Evolutionary conservation across 2,113 vertebrate species (phyloP).

Genomic region (Fukomys damarensis): DNA sequence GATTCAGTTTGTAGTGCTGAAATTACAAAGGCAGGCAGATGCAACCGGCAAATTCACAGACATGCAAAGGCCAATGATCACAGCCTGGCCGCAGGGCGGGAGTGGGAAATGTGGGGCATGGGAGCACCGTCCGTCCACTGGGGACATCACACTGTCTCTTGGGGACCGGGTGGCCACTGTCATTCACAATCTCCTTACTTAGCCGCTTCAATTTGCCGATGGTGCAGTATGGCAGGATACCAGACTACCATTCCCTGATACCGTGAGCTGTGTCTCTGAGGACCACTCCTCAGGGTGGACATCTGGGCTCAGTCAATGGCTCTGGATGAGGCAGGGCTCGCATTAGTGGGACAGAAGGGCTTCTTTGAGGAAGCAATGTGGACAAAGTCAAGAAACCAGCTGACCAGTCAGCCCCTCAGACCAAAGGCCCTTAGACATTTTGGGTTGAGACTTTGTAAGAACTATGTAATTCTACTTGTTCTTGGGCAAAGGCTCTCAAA

Average conservation of each 20-base stretch:
- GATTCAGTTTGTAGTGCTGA: background rate
- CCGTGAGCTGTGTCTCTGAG: background rate
- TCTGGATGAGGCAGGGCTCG: background rate
- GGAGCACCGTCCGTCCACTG: background rate
- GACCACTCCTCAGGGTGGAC: background rate
- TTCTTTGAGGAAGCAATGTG: background rate
- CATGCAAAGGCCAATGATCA: background rate
- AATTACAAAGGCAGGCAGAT: background rate
- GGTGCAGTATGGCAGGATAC: background rate
- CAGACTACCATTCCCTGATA: background rate
- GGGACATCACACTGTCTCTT: background rate
- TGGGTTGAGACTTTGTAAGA: background rate
- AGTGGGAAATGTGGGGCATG: background rate
- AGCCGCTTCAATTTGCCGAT: background rate
- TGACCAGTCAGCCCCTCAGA: background rate
- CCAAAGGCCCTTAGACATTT: background rate
- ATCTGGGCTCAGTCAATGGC: background rate
- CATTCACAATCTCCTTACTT: background rate
- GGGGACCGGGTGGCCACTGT: background rate
- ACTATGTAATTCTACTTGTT: background rate
- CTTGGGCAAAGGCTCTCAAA: background rate
- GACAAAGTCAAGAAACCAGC: background rate
- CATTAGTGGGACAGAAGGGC: background rate
- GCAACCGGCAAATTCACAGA: background rate
- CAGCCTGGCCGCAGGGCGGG: background rate